phyloP scores from a whole-genome alignment of 2,888 invertebrate species.

The Chorisops tibialis region DNA sequence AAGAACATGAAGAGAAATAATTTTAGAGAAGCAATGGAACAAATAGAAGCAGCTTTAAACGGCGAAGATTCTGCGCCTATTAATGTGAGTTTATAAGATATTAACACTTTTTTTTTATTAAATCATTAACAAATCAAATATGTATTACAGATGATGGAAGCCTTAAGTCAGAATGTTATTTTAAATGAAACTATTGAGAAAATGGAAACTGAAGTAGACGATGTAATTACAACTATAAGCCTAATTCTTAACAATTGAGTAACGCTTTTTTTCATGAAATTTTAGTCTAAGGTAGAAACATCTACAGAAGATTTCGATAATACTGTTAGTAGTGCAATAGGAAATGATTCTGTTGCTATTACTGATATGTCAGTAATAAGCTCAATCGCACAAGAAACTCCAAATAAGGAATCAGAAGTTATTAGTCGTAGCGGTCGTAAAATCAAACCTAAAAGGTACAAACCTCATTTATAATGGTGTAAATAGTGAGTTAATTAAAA shows the following conservation, averaged over 20 bases:
- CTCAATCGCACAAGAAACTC: neutral
- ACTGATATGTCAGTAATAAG: neutral
- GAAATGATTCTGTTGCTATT: neutral
- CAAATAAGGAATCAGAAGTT: conserved; percentile 50
- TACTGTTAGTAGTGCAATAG: conserved; percentile 2
- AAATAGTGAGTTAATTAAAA: neutral
- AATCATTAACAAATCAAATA: neutral
- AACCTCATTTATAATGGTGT: no score
- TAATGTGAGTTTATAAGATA: conserved; percentile 40
- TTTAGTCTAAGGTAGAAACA: conserved; percentile 11
- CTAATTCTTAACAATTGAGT: neutral
- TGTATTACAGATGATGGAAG: conserved; percentile 2
- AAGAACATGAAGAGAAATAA: conserved; percentile 73
- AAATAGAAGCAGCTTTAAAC: conserved; percentile 77
- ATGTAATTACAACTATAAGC: neutral
- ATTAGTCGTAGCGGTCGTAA: conserved; percentile 71
- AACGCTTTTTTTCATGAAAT: neutral
- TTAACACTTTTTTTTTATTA: no score
- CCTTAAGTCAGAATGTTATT: neutral
- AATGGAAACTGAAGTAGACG: neutral
- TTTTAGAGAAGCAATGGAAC: conserved; percentile 83
- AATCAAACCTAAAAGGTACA: conserved; percentile 64
- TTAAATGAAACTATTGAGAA: neutral
- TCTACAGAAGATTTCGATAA: neutral
- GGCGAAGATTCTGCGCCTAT: conserved; percentile 56